Base-by-base conservation (phyloP, 1,140 invertebrate species). In the Microplitis demolitor region DNA sequence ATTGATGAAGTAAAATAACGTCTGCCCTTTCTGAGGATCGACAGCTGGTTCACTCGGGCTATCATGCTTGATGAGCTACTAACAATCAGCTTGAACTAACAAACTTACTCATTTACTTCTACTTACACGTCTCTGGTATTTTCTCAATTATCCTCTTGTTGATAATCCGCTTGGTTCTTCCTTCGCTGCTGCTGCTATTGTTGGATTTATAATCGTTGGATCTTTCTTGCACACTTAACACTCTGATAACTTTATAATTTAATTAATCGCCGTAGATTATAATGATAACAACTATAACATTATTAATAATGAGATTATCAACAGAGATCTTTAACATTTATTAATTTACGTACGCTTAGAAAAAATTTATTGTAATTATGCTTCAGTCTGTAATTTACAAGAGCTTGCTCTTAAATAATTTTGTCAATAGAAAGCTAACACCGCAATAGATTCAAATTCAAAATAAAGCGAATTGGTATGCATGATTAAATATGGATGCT, bases 11-110 rank as follows among this genome's bases (percentile, higher is more conserved):
- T 31, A 35, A 33, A 39, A 35, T 35, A 33, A 31, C 53, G 31
- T 67, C 60, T 75, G 73, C 33, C 69, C 73, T 75, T 74, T 58
- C 56, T 16, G 69, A 9, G 6, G 68, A n/a, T n/a, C 6, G 24
- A 72, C 50, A 24, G 24, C 24, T 24, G 24, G 6, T 58, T 50
- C 71, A 45, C 54, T 69, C 69, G 62, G 69, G 63, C 74, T 69
- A 69, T 75, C 71, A 72, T 62, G 70, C 74, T 75, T 67, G 58
- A 75, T 69, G 33, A 72, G 50, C 70, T 35, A 72, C 70, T 62
- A 58, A 63, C 37, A 66, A 62, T 31, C 63, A 54, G 61, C 14
- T 33, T 58, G 53, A 60, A 34, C 16, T 60, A 51, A 16, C 54
- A 33, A 58, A 37, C 69, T 50, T 24, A 37, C 24, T 51, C 69